Percentiles rank a stretch among this genome's conserved stretches.
Evolutionary conservation across 2,113 vertebrate genomes (phyloP).

Genomic region (Chiloscyllium plagiosum): DNA sequence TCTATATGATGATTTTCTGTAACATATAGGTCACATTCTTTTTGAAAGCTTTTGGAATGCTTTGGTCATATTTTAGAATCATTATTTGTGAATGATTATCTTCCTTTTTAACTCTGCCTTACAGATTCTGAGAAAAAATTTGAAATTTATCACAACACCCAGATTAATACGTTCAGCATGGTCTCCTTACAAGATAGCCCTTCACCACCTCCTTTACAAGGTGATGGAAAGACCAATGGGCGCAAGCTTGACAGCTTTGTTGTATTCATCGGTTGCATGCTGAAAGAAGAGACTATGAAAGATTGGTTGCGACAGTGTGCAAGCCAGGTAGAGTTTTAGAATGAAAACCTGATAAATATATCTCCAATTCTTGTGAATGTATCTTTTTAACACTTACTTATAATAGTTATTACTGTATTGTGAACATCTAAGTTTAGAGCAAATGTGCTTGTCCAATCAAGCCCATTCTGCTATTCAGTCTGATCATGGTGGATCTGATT

Average conservation of each 20-base stretch:
- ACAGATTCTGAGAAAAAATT: conserved; percentile 73
- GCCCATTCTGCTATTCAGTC: no score
- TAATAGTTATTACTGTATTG: background rate
- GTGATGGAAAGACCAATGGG: conserved; percentile 43
- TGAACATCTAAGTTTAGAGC: background rate
- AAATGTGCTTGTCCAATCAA: no score
- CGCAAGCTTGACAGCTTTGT: conserved; percentile 65
- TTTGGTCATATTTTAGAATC: background rate
- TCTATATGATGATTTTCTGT: background rate
- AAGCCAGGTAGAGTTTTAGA: conserved; percentile 67
- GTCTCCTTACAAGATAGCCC: conserved; percentile 57
- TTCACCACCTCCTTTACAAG: conserved; percentile 49
- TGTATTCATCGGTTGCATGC: conserved; percentile 74
- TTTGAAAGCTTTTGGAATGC: background rate
- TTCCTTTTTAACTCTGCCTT: background rate
- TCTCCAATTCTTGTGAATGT: background rate
- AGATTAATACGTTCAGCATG: conserved; percentile 68
- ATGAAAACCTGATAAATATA: background rate
- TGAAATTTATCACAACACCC: conserved; percentile 75
- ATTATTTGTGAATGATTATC: background rate
- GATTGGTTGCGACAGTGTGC: conserved; percentile 85
- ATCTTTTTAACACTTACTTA: background rate
- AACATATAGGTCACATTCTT: background rate
- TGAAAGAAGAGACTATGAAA: conserved; percentile 79
- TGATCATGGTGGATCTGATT: no score